phyloP scores from a whole-genome alignment of 2,797 vertebrate genomes.

The Semotilus atromaculatus region DNA sequence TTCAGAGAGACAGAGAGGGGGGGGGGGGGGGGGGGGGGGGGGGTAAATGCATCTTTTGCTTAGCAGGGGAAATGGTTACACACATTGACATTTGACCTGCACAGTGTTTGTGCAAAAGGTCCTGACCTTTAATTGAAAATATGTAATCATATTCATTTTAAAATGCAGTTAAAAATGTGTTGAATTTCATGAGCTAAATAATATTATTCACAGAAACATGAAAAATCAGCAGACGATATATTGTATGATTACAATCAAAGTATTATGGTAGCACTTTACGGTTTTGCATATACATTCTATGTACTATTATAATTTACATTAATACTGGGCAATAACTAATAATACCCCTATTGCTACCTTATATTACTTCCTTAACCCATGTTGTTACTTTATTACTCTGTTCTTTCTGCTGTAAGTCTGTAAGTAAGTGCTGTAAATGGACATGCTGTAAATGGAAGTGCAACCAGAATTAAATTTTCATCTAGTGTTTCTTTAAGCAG shows the following conservation, averaged over 20 bases:
- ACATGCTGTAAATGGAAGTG: background rate
- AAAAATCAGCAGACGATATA: background rate
- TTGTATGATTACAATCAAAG: background rate
- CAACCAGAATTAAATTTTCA: background rate
- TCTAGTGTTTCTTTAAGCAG: background rate
- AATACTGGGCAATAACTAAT: background rate
- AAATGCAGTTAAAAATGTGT: background rate
- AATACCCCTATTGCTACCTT: background rate
- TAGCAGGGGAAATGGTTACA: background rate
- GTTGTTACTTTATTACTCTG: background rate
- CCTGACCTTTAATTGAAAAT: background rate
- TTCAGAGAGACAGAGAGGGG: too few species aligned
- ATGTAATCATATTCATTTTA: background rate
- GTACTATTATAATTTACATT: background rate
- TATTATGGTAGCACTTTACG: background rate
- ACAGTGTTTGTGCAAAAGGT: background rate
- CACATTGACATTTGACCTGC: background rate
- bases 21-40: too few species aligned
- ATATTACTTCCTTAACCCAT: background rate
- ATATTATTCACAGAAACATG: background rate
- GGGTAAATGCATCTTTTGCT: background rate
- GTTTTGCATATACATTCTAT: background rate
- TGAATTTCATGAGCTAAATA: background rate
- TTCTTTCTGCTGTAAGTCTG: background rate
- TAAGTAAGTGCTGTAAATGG: background rate